phyloP scores from a whole-genome alignment of 2,888 invertebrate genomes.

The Tetropium fuscum region DNA sequence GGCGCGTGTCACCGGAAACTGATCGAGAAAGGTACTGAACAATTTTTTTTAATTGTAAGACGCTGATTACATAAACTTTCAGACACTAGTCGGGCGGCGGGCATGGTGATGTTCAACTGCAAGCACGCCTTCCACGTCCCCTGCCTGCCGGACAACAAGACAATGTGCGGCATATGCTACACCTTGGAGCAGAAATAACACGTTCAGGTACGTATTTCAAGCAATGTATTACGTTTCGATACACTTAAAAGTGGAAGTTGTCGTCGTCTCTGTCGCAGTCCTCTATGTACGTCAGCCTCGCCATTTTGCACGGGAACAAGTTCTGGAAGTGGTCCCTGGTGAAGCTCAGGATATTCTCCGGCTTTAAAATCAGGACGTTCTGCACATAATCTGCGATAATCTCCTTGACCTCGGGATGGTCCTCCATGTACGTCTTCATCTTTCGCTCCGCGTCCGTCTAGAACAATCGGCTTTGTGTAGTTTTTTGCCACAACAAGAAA shows the following conservation, averaged over 20 bases:
- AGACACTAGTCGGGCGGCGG: constrained; percentile 78
- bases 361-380: constrained; percentile 70
- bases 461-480: no score
- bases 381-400: constrained; percentile 73
- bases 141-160: constrained; percentile 74
- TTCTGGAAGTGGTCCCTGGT: constrained; percentile 70
- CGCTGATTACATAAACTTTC: constrained; percentile 44
- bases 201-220: constrained; percentile 2
- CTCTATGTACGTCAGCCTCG: constrained; percentile 39
- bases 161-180: constrained; percentile 62
- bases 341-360: constrained; percentile 70
- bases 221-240: background rate
- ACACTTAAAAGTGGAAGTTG: constrained; percentile 5
- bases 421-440: constrained; percentile 70
- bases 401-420: constrained; percentile 70
- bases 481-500: no score
- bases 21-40: constrained; percentile 72
- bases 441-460: constrained; percentile 67
- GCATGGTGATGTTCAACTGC: constrained; percentile 87
- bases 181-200: constrained; percentile 49
- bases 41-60: background rate
- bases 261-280: constrained; percentile 28
- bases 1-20: constrained; percentile 83
- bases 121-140: constrained; percentile 90
- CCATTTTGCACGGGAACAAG: constrained; percentile 67